A percentile compares a stretch with the other conserved stretches of the same genome.
Conservation (phyloP, 64 coral and sea anemone species). For the Acropora yongei region DNA sequence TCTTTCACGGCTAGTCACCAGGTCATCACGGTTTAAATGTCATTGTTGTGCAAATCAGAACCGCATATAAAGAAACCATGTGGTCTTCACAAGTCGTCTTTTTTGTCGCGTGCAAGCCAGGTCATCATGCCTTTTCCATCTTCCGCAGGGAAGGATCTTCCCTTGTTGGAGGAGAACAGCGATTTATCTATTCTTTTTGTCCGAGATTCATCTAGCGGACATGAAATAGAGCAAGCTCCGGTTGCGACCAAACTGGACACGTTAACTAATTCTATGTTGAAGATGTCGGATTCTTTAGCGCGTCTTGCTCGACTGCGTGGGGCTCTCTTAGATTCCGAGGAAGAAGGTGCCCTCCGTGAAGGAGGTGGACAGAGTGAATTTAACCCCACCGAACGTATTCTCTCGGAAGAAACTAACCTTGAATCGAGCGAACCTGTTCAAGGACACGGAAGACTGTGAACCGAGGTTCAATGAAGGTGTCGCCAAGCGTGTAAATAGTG, state of each 20-base stretch:
- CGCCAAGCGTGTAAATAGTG: constrained; percentile 41
- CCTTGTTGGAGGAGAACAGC: neutral
- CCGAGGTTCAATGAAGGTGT: constrained; percentile 45
- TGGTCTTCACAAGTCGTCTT: constrained; percentile 9
- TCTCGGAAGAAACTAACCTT: neutral
- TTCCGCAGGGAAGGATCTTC: too few relatives aligned
- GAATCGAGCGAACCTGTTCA: constrained; percentile 45
- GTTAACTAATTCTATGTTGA: neutral
- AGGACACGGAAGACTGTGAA: constrained; percentile 64
- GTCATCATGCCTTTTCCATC: neutral
- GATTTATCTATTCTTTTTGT: neutral
- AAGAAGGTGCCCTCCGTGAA: neutral
- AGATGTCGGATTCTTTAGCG: constrained; percentile 1
- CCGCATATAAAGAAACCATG: neutral
- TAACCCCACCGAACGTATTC: constrained; percentile 21
- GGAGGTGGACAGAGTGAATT: neutral
- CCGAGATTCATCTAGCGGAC: neutral
- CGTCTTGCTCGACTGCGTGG: neutral
- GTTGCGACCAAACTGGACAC: neutral
- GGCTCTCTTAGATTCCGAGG: neutral
- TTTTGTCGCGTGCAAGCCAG: constrained; percentile 9
- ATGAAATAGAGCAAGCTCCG: constrained; percentile 1
- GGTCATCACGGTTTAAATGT: neutral
- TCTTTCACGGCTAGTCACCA: constrained; percentile 10
- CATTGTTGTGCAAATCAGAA: constrained; percentile 1